phyloP scores from a whole-genome alignment of 2,888 invertebrate species.

The Chironomus tentans region DNA sequence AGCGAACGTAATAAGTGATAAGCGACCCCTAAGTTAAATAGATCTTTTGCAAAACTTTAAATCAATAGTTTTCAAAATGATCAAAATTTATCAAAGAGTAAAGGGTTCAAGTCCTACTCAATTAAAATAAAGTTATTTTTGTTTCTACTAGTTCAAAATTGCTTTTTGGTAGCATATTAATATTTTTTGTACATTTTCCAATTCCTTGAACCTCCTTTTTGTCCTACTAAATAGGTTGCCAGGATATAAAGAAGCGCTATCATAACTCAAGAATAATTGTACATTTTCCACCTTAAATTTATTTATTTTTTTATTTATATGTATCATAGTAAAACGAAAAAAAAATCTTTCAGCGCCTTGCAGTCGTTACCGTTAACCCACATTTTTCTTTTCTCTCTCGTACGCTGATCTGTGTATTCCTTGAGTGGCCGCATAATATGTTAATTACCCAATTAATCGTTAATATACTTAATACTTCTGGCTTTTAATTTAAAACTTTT shows the following conservation, averaged over 20 bases:
- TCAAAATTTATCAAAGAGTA: too few species aligned
- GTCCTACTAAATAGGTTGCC: too few species aligned
- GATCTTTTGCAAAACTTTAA: too few species aligned
- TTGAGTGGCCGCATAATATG: conserved; percentile 14
- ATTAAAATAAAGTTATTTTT: too few species aligned
- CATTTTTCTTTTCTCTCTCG: background rate
- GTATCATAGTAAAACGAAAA: background rate
- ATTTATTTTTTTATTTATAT: background rate
- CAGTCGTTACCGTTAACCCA: conserved; percentile 4
- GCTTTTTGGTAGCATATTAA: too few species aligned
- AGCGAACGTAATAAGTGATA: too few species aligned
- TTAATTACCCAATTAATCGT: conserved; percentile 17
- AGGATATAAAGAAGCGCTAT: background rate
- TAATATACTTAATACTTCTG: background rate
- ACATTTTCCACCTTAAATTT: background rate
- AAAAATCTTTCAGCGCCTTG: background rate
- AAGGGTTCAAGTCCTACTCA: too few species aligned
- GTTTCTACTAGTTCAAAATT: too few species aligned
- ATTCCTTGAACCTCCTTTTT: too few species aligned
- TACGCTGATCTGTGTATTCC: background rate
- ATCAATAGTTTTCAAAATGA: too few species aligned
- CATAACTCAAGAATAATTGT: background rate
- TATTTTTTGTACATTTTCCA: too few species aligned
- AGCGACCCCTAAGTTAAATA: too few species aligned
- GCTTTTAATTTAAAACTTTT: conserved; percentile 7